Percentiles rank a stretch among this genome's conserved stretches.
Conservation (phyloP, 2,113 vertebrate species). For the Clarias macrocephalus region DNA sequence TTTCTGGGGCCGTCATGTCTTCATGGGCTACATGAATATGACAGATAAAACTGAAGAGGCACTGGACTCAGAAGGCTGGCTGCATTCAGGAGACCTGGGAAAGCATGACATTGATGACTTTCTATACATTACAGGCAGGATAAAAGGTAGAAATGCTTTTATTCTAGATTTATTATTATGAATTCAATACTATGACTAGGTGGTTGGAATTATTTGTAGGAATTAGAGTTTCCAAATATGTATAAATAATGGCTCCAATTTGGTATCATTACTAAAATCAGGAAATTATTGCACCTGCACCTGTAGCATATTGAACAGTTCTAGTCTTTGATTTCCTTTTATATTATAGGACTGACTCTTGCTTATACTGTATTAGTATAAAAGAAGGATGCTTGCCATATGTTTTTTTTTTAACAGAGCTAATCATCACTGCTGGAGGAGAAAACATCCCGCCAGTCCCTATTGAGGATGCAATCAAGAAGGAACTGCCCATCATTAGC, state of each 20-base stretch:
- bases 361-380: background rate
- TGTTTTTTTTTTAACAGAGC: conserved; percentile 58
- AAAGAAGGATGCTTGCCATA: background rate
- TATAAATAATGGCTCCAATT: background rate
- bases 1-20: conserved; percentile 78
- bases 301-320: background rate
- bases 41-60: conserved; percentile 70
- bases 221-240: background rate
- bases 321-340: background rate
- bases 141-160: conserved; percentile 68
- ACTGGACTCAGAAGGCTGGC: conserved; percentile 74
- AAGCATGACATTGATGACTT: conserved; percentile 62
- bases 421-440: conserved; percentile 79
- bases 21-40: conserved; percentile 80
- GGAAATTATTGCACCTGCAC: background rate
- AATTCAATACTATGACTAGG: background rate
- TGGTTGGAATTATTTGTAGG: background rate
- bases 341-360: background rate
- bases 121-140: conserved; percentile 78
- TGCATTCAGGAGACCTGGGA: conserved; percentile 78
- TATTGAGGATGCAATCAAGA: conserved; percentile 73
- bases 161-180: no score
- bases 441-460: conserved; percentile 78
- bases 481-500: conserved; percentile 71
- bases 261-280: conserved; percentile 7